Conservation (phyloP, 1,140 invertebrate species). For the Cheumatopsyche charites region DNA sequence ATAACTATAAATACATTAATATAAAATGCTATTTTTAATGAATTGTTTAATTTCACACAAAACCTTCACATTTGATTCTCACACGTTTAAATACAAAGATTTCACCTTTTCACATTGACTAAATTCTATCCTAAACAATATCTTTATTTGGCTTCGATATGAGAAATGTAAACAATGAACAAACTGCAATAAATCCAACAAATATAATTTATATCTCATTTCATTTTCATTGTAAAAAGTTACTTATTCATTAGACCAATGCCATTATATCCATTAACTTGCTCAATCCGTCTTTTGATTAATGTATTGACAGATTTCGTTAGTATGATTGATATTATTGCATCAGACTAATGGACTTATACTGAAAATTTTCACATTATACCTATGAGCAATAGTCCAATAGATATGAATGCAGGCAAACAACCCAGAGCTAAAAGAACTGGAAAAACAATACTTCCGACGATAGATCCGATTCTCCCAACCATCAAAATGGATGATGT, state of each 20-base stretch:
- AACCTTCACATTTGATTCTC: slow-evolving; percentile 1
- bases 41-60: slow-evolving; percentile 3
- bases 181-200: neutral
- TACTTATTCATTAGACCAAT: no score
- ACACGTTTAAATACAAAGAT: neutral
- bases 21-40: slow-evolving; percentile 35
- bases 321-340: no score
- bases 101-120: no score
- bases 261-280: no score
- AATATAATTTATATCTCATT: no score
- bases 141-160: neutral
- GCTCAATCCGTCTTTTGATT: no score
- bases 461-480: slow-evolving; percentile 39
- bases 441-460: slow-evolving; percentile 38
- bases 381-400: neutral
- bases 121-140: no score
- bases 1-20: slow-evolving; percentile 41
- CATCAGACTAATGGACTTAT: no score
- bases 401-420: slow-evolving; percentile 31
- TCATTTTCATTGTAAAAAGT: no score
- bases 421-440: slow-evolving; percentile 35
- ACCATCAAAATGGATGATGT: slow-evolving; percentile 30
- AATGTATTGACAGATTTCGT: no score
- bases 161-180: neutral
- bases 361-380: no score